Percentiles rank a stretch among this genome's conserved stretches.
Evolutionary conservation across 2,888 invertebrate species (phyloP).

Genomic region (Ferdinandea cuprea): DNA sequence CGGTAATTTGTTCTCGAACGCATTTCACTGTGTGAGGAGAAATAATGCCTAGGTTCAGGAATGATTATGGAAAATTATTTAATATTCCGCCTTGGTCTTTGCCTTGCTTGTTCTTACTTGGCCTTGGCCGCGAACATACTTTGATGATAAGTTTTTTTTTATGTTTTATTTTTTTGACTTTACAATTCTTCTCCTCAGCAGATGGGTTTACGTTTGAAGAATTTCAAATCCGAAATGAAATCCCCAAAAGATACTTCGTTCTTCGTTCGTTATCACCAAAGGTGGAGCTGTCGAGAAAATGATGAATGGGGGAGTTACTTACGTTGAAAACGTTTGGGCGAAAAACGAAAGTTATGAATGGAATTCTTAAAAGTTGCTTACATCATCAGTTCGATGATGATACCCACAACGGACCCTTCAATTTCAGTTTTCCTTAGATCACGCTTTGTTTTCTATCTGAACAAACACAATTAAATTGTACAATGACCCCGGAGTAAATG

Average conservation of each 20-base stretch:
- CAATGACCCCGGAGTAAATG: constrained; percentile 33
- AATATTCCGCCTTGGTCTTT: constrained; percentile 67
- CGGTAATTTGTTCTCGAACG: constrained; percentile 69
- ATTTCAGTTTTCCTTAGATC: background rate
- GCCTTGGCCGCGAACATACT: constrained; percentile 67
- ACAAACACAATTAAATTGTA: constrained; percentile 49
- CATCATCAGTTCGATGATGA: constrained; percentile 6
- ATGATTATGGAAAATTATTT: constrained; percentile 74
- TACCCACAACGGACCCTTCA: no score
- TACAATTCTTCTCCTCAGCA: no score
- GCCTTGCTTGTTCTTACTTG: constrained; percentile 49
- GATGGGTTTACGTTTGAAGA: constrained; percentile 38
- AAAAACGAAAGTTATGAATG: constrained; percentile 50
- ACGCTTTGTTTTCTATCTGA: constrained; percentile 25
- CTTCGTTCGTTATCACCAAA: background rate
- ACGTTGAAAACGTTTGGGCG: background rate
- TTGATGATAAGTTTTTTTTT: constrained; percentile 33
- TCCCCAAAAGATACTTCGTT: constrained; percentile 6
- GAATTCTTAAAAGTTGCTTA: constrained; percentile 2
- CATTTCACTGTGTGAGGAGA: constrained; percentile 54
- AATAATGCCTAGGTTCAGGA: constrained; percentile 61
- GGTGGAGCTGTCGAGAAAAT: constrained; percentile 4
- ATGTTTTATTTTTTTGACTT: background rate
- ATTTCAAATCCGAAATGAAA: constrained; percentile 50
- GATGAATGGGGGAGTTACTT: constrained; percentile 29